Base-by-base conservation (phyloP, 2,113 vertebrate species). In the Apistogramma diplotaenia region DNA sequence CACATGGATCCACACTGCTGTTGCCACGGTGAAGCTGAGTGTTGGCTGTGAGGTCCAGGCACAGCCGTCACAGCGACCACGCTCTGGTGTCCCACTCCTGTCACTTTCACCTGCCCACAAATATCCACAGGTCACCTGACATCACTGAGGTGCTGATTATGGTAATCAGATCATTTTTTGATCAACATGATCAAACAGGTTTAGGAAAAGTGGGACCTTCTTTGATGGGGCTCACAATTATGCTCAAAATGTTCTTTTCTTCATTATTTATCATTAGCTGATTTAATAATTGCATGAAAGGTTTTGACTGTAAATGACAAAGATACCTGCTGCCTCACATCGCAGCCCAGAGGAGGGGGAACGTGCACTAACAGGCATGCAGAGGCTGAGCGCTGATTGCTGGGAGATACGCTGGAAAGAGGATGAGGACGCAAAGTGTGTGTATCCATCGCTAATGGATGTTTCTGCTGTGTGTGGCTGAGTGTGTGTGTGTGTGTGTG, bases 391-490 rank as follows among this genome's bases (percentile, higher is more conserved):
- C 1, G 29, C 35, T 19, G 31, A 79, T 67, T 85, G 65, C 55
- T 79, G 65, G 43, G 54, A 77, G 75, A 70, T 54, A 61, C 57
- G 67, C 78, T 62, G 65, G 62, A 58, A 65, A 55, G 70, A 55
- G 57, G 29, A 54, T 2, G 72, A 70, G 8, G 71, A 43, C 65
- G 23, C 79, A 71, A 31, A 25, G 89, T 31, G 74, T 72, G 74
- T 46, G 31, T 59, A 81, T 82, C 80, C 84, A 85, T 89, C 51
- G 61, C 85, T 91, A 91, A 92, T 92, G 89, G 86, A 92, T 87
- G 84, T 81, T 91, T 89, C 89, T 89, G 89, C 84, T 84, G 75
- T 15, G 84, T 88, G 84, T 82, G 84, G 82, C 62, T 90, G 84
- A 89, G 82, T 88, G 67, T 86, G 83, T 72, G 81, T 87, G 83